phyloP scores from a whole-genome alignment of 1,140 invertebrate genomes.

The Hyphantria cunea region DNA sequence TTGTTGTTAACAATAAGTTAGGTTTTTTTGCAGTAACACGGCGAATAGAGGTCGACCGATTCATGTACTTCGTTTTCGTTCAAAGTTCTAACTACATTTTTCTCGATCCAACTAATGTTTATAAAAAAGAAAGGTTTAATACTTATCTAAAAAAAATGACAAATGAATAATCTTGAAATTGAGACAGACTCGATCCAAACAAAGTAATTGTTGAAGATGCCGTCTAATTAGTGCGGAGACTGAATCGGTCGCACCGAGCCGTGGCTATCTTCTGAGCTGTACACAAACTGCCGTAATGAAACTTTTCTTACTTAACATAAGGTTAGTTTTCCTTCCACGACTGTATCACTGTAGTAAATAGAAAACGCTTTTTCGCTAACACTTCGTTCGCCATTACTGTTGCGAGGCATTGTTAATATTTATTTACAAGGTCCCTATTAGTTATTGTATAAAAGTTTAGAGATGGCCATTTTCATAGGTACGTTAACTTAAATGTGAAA shows the following conservation, averaged over 20 bases:
- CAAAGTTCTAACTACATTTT: background rate
- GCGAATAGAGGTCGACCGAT: slow-evolving; percentile 7
- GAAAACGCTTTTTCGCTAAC: slow-evolving; percentile 63
- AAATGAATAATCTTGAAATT: no score
- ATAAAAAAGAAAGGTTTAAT: background rate
- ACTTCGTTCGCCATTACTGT: slow-evolving; percentile 57
- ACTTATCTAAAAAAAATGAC: no score
- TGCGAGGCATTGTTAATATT: slow-evolving; percentile 70
- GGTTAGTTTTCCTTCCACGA: slow-evolving; percentile 45
- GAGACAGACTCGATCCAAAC: no score
- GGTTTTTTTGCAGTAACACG: slow-evolving; percentile 26
- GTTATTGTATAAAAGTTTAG: slow-evolving; percentile 80
- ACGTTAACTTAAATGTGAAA: slow-evolving; percentile 70
- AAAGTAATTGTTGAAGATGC: no score
- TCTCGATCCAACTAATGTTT: background rate
- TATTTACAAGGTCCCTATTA: slow-evolving; percentile 72
- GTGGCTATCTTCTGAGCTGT: slow-evolving; percentile 40
- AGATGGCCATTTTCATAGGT: slow-evolving; percentile 78
- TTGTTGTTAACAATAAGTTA: slow-evolving; percentile 69
- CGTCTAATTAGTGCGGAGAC: no score
- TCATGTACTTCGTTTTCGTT: background rate
- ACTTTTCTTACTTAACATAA: slow-evolving; percentile 44
- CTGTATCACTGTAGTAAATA: slow-evolving; percentile 39
- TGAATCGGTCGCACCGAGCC: slow-evolving; percentile 8
- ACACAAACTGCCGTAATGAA: slow-evolving; percentile 43